Conservation (phyloP, 2,888 invertebrate species). For the Chloroclystis v-ata region DNA sequence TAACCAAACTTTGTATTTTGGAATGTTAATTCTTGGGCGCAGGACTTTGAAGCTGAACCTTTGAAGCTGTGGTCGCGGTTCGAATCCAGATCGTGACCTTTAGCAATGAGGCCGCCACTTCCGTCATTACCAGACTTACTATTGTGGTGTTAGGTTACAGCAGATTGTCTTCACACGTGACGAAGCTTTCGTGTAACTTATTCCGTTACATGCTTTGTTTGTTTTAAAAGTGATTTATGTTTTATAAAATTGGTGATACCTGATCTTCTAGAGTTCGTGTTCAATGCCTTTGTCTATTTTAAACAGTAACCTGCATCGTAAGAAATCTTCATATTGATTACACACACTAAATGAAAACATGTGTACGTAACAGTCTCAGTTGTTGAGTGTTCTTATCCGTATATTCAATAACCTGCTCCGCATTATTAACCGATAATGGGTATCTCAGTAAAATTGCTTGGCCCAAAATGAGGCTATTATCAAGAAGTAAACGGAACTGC, state of each 20-base stretch:
- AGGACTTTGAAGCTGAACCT: conserved; percentile 2
- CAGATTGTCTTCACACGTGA: conserved; percentile 15
- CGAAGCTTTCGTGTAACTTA: conserved; percentile 11
- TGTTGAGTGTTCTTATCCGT: no score
- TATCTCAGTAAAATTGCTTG: not conserved
- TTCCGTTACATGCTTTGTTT: conserved; percentile 7
- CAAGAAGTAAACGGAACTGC: not conserved
- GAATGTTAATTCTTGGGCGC: conserved; percentile 10
- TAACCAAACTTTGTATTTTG: conserved; percentile 6
- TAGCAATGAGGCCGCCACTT: conserved; percentile 43
- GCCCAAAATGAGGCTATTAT: not conserved
- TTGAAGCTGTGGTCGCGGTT: conserved; percentile 9
- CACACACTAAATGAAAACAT: no score
- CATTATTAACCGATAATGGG: no score
- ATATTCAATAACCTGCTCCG: no score
- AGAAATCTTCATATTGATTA: no score
- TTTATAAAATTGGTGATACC: no score
- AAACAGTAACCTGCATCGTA: no score
- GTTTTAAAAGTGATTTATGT: conserved; percentile 13
- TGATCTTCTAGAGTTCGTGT: no score
- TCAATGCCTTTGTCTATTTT: no score
- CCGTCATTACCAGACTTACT: conserved; percentile 32
- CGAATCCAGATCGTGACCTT: conserved; percentile 46
- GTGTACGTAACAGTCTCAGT: no score
- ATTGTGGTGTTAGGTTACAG: conserved; percentile 25